A percentile compares a stretch with the other conserved stretches of the same genome.
Evolutionary conservation across 2,113 vertebrate species (phyloP).

Genomic region (Phalacrocorax pelagicus): DNA sequence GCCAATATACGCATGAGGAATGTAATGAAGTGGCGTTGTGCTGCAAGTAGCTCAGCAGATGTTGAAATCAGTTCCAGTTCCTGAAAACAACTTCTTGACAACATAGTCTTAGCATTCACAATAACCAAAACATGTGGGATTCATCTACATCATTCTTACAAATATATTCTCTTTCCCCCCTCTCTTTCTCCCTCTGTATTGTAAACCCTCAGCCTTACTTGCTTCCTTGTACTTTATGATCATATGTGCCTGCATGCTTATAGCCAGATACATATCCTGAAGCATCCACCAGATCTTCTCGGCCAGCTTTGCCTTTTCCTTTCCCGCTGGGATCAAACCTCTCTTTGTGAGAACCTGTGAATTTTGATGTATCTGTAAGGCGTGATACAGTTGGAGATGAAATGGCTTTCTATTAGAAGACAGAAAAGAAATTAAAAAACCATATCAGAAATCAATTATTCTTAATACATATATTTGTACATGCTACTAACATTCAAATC

Average conservation of each 20-base stretch:
- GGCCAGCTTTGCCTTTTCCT: slow-evolving; percentile 91
- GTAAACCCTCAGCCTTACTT: slow-evolving; percentile 68
- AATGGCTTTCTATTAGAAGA: slow-evolving; percentile 82
- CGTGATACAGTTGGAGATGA: slow-evolving; percentile 92
- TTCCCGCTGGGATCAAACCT: slow-evolving; percentile 89
- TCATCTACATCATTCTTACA: slow-evolving; percentile 42
- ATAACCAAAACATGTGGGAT: slow-evolving; percentile 47
- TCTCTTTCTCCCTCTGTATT: not conserved
- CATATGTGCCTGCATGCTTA: slow-evolving; percentile 92
- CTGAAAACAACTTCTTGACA: slow-evolving; percentile 60
- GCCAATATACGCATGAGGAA: slow-evolving; percentile 69
- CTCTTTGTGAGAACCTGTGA: slow-evolving; percentile 96
- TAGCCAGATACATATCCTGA: slow-evolving; percentile 95
- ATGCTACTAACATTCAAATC: not conserved
- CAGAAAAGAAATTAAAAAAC: not conserved
- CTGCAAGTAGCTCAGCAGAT: slow-evolving; percentile 62
- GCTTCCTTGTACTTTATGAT: slow-evolving; percentile 89
- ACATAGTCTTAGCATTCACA: slow-evolving; percentile 55
- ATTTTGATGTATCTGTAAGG: slow-evolving; percentile 92
- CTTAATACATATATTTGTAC: not conserved
- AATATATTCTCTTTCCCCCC: not conserved
- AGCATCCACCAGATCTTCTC: slow-evolving; percentile 89
- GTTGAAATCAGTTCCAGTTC: slow-evolving; percentile 69
- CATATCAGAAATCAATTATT: not conserved
- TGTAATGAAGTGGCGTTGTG: slow-evolving; percentile 72